Evolutionary conservation across 2,888 invertebrate genomes (phyloP).

Genomic region (Orchesellides sinensis): DNA sequence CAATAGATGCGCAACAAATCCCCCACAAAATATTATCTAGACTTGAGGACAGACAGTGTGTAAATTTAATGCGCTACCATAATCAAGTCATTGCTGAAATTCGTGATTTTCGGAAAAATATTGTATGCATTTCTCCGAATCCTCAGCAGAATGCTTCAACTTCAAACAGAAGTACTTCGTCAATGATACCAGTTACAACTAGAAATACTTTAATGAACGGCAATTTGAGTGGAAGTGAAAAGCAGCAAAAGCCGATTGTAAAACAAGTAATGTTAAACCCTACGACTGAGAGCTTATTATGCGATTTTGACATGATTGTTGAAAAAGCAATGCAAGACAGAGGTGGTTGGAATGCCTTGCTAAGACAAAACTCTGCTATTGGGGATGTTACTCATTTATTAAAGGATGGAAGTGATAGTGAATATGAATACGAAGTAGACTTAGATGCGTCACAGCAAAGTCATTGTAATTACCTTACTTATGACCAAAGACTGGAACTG

Average conservation of each 20-base stretch:
- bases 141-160: neutral
- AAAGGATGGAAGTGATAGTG: slow-evolving; percentile 47
- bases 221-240: neutral
- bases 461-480: slow-evolving; percentile 80
- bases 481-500: slow-evolving; percentile 86
- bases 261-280: slow-evolving; percentile 70
- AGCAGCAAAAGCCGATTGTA: slow-evolving; percentile 47
- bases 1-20: slow-evolving; percentile 68
- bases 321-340: slow-evolving; percentile 33
- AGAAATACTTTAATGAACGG: slow-evolving; percentile 5
- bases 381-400: slow-evolving; percentile 35
- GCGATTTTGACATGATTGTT: slow-evolving; percentile 69
- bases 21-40: slow-evolving; percentile 66
- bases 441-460: slow-evolving; percentile 31
- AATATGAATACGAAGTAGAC: slow-evolving; percentile 57
- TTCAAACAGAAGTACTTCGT: neutral
- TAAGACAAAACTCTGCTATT: slow-evolving; percentile 23
- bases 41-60: slow-evolving; percentile 61
- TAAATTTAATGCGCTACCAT: slow-evolving; percentile 61
- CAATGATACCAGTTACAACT: neutral
- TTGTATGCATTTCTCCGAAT: neutral
- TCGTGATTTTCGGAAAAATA: slow-evolving; percentile 72
- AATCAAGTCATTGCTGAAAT: slow-evolving; percentile 70
- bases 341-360: slow-evolving; percentile 24
- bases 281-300: slow-evolving; percentile 67